Evolutionary conservation across 1,140 invertebrate genomes (phyloP).

Genomic region (Bombus confusus): DNA sequence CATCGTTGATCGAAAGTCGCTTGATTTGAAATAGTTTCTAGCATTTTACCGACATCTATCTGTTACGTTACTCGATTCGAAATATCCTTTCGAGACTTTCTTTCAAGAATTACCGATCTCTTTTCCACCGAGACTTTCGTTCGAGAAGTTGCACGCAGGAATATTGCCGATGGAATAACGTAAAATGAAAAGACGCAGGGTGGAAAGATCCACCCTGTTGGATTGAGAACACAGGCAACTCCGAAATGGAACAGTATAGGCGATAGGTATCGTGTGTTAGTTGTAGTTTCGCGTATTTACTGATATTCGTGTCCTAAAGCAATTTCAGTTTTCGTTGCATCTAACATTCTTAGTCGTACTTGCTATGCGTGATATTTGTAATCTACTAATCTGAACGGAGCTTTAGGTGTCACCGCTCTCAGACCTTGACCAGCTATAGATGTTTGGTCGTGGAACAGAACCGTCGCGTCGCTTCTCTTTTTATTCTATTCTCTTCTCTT

Average conservation of each 20-base stretch:
- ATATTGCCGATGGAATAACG: too few species aligned
- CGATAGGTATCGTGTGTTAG: too few species aligned
- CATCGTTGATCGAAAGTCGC: too few species aligned
- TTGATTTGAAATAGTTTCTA: neutral
- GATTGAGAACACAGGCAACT: too few species aligned
- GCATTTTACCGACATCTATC: neutral
- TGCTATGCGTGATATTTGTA: neutral
- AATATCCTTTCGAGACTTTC: too few species aligned
- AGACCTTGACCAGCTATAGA: neutral
- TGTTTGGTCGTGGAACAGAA: neutral
- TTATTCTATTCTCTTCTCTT: neutral
- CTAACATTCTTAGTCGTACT: neutral
- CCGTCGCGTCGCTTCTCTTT: neutral
- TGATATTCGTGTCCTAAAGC: too few species aligned
- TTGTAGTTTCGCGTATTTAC: too few species aligned
- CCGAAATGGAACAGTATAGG: too few species aligned
- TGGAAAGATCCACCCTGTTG: too few species aligned
- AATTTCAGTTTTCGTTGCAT: too few species aligned
- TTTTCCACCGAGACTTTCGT: neutral
- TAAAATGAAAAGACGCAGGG: too few species aligned
- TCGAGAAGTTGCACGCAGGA: too few species aligned
- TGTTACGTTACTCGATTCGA: neutral
- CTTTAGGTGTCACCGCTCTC: neutral
- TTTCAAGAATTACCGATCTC: neutral
- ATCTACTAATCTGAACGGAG: neutral